Evolutionary conservation across 2,113 vertebrate genomes (phyloP).

Genomic region (Sitta europaea): DNA sequence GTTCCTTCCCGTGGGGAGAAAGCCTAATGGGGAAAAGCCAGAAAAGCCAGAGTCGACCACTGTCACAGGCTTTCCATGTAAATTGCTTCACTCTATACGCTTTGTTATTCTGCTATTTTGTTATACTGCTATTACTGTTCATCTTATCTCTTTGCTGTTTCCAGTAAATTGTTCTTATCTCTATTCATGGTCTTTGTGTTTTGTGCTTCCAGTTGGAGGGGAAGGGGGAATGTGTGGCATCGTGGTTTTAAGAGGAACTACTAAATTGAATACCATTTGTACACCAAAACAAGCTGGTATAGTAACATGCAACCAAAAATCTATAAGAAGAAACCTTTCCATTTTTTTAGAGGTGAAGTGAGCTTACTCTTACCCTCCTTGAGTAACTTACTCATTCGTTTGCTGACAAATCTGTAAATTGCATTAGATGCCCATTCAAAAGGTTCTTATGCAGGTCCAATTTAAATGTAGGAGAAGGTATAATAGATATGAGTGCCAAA

Average conservation of each 20-base stretch:
- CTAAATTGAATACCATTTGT: neutral
- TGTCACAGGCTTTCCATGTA: neutral
- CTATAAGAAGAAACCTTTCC: neutral
- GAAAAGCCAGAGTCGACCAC: too few relatives aligned
- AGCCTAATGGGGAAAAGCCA: neutral
- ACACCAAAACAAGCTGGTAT: neutral
- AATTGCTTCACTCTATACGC: neutral
- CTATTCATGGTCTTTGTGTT: neutral
- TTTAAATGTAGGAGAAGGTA: neutral
- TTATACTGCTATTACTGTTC: neutral
- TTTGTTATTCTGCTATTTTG: too few relatives aligned
- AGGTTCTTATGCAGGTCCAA: neutral
- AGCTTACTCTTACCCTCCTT: neutral
- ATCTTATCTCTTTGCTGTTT: neutral
- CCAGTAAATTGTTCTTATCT: neutral
- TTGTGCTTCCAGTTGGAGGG: neutral
- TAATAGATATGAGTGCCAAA: neutral
- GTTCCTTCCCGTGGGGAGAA: neutral
- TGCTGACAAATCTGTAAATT: neutral
- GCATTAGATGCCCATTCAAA: neutral
- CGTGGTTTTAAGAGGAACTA: neutral
- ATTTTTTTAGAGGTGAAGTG: neutral
- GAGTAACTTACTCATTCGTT: neutral
- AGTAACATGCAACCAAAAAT: neutral
- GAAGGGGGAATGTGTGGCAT: accelerated